Evolutionary conservation across 2,888 invertebrate species (phyloP), one percentile per base, ranked within the genome.

Genomic region (Drosophila acutilabella): DNA sequence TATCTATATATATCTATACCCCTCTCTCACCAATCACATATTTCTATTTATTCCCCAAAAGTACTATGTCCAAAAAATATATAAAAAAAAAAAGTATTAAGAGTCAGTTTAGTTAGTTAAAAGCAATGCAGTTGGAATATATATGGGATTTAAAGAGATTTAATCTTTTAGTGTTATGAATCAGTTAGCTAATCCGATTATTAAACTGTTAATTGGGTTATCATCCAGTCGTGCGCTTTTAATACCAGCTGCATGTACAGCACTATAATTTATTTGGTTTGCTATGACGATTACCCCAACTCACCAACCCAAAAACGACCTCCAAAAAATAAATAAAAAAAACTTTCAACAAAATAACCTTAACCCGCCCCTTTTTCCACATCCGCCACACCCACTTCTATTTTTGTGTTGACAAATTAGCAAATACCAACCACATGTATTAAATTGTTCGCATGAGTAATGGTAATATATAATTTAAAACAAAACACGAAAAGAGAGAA

Each of bases 191-290:
- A 56, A 56, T 41, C 13, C 50, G 41, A 47, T 30, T 60, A 47
- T 18, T 23, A 45, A 47, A 0, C 41, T 54, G 14, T 44, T 64
- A 56, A 70, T 71, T 60, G 70, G 59, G 50, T 57, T 60, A 48
- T 66, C 64, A 72, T 67, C 36, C 71, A 64, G 18, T 65, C 52
- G 66, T 62, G 48, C 68, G 77, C 75, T 78, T 72, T 52, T 26
- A 74, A 64, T 68, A 74, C 62, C 79, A 80, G 77, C 72, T 83
- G 81, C 83, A 81, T 81, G 81, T 75, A 82, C 74, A 82, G 81
- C 81, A 81, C 81, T 51, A 69, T 71, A 58, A 72, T 78, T 75
- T 78, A 61, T 71, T 71, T 71, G 36, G 60, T 78, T 78, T 53
- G 54, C 50, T 6, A 65, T 41, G n/a, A 7, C 20, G 20, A 50